Percentiles rank a stretch among this genome's conserved stretches.
Conservation (phyloP, 1,140 invertebrate genomes). For the Drosophila sp. region DNA sequence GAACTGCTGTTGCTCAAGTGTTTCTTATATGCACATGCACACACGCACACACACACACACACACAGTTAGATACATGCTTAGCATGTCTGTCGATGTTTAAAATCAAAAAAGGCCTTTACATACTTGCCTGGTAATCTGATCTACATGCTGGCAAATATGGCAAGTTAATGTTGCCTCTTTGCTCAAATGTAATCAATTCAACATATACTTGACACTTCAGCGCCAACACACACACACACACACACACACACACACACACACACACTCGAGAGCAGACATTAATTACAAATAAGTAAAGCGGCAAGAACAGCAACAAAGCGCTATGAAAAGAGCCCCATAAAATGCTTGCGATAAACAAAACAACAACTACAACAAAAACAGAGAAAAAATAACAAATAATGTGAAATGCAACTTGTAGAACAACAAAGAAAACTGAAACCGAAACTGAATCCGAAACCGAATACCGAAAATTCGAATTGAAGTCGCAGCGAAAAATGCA, state of each 20-base stretch:
- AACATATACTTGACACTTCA: constrained; percentile 60
- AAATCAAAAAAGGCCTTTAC: constrained; percentile 24
- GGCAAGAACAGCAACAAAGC: constrained; percentile 34
- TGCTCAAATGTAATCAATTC: constrained; percentile 67
- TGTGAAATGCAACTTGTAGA: constrained; percentile 64
- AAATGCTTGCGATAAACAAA: constrained; percentile 55
- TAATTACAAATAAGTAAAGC: constrained; percentile 52
- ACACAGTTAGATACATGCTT: background rate
- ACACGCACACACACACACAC: background rate
- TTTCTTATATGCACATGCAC: background rate
- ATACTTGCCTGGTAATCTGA: constrained; percentile 47
- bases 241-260: constrained; percentile 28
- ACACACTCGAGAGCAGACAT: constrained; percentile 17
- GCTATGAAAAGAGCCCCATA: constrained; percentile 48
- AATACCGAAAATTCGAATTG: constrained; percentile 42
- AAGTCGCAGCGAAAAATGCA: constrained; percentile 52
- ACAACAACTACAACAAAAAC: too few relatives aligned
- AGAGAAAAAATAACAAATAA: constrained; percentile 43
- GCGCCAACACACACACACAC: constrained; percentile 42
- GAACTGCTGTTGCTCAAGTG: background rate
- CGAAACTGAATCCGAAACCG: constrained; percentile 32
- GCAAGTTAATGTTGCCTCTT: constrained; percentile 57
- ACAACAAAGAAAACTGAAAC: constrained; percentile 49
- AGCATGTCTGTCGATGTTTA: constrained; percentile 20
- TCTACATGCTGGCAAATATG: constrained; percentile 61